Conservation (phyloP, 2,888 invertebrate species). For the Micoletzkya japonica region DNA sequence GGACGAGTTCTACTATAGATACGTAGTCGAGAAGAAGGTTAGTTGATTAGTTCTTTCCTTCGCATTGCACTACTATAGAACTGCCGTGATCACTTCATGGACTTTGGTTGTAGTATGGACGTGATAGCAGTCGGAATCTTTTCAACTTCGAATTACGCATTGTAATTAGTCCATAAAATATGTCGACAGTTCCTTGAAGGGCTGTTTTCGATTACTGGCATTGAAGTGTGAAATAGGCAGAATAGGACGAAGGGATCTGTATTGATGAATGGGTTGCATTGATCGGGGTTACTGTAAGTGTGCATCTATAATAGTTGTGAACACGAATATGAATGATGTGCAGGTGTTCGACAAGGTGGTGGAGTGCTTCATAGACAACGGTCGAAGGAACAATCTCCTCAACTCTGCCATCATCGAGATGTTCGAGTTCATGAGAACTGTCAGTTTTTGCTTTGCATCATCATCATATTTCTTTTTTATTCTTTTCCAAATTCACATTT, state of each 20-base stretch:
- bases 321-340: neutral
- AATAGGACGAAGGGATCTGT: too few species aligned
- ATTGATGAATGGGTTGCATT: too few species aligned
- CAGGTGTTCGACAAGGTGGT: constrained; percentile 75
- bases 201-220: too few species aligned
- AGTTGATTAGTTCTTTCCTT: neutral
- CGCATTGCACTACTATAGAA: neutral
- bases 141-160: neutral
- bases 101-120: neutral
- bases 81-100: too few species aligned
- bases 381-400: constrained; percentile 94
- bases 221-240: too few species aligned
- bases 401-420: constrained; percentile 98
- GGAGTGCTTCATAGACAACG: constrained; percentile 92
- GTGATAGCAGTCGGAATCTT: neutral
- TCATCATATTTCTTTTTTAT: constrained; percentile 10
- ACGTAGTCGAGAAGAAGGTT: constrained; percentile 71
- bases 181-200: too few species aligned
- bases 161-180: neutral
- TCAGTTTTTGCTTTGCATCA: constrained; percentile 31
- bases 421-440: constrained; percentile 85
- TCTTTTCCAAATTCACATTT: constrained; percentile 14
- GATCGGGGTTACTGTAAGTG: neutral
- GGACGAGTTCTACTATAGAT: constrained; percentile 96
- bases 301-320: neutral